Evolutionary conservation across 2,797 vertebrate species (phyloP), one percentile per base, ranked within the genome.

Genomic region (Melopsittacus undulatus): DNA sequence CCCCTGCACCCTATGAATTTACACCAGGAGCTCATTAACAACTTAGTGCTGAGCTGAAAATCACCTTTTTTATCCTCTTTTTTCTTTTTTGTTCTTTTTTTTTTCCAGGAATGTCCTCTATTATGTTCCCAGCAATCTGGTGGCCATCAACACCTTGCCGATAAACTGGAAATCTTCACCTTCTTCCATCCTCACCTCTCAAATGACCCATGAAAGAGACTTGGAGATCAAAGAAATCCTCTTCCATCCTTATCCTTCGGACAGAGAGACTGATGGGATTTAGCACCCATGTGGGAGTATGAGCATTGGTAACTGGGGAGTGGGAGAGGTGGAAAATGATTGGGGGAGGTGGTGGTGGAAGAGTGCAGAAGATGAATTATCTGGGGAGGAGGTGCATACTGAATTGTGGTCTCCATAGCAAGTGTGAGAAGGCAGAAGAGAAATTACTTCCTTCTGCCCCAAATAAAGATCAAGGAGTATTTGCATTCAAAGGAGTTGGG

Each of bases 201-300:
- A 97, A 96, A 97, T 85, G 97, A 96, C 91, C 96, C 96, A 97
- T 96, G 90, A 97, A 97, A 96, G 94, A 81, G 76, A 78, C 81
- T 79, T 67, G 38, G 87, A 98, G 97, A 98, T 98, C 98, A 98
- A 98, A 98, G 97, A 89, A 91, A 36, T 68, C 83, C 49, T 78
- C 89, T 52, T 83, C 84, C 75, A 72, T 72, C 84, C 88, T 77
- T 95, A 79, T 85, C 56, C 95, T 90, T 92, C 9, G 32, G 66
- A 92, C 89, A 87, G 91, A 94, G 87, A 90, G 91, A 90, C 94
- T 96, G 95, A 97, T 96, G 93, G 95, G 96, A 98, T 97, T 98
- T 98, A 98, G 96, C 98, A 97, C 90, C 96, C 91, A 94, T 74
- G 79, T 97, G 97, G 95, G 96, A 98, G 96, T 96, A 95, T 92